phyloP scores from a whole-genome alignment of 35 echinoderm and acorn worm species.

The Ophioderma brevispina region DNA sequence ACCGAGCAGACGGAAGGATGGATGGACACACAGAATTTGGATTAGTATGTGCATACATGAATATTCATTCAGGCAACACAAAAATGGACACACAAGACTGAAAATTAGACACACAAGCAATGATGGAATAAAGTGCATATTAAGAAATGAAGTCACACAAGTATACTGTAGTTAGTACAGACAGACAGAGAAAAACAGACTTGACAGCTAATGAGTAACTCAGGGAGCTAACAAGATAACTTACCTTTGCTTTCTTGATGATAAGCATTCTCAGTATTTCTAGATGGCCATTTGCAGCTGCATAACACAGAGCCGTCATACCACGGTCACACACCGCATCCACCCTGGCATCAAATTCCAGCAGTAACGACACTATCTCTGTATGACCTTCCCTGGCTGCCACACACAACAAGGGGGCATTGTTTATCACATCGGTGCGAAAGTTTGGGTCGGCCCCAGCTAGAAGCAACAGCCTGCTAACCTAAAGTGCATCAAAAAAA shows the following conservation, averaged over 20 bases:
- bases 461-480: slow-evolving; percentile 85
- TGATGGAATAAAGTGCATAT: not conserved
- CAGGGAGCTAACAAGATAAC: not conserved
- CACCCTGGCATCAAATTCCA: slow-evolving; percentile 93
- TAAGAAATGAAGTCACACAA: too few species aligned
- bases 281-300: slow-evolving; percentile 82
- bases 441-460: slow-evolving; percentile 90
- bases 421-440: slow-evolving; percentile 80
- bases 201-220: not conserved
- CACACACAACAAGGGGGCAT: slow-evolving; percentile 80
- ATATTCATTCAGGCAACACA: not conserved
- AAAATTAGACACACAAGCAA: not conserved
- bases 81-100: not conserved
- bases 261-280: slow-evolving; percentile 93
- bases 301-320: slow-evolving; percentile 89
- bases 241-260: slow-evolving; percentile 91
- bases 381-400: slow-evolving; percentile 86
- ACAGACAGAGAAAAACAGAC: not conserved
- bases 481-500: too few species aligned
- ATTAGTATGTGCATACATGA: not conserved
- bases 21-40: too few species aligned
- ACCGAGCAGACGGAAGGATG: too few species aligned
- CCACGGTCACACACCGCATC: slow-evolving; percentile 79
- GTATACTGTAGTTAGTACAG: not conserved
- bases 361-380: slow-evolving; percentile 88